Evolutionary conservation across 2,888 invertebrate species (phyloP).

Genomic region (Sinelater perroti): DNA sequence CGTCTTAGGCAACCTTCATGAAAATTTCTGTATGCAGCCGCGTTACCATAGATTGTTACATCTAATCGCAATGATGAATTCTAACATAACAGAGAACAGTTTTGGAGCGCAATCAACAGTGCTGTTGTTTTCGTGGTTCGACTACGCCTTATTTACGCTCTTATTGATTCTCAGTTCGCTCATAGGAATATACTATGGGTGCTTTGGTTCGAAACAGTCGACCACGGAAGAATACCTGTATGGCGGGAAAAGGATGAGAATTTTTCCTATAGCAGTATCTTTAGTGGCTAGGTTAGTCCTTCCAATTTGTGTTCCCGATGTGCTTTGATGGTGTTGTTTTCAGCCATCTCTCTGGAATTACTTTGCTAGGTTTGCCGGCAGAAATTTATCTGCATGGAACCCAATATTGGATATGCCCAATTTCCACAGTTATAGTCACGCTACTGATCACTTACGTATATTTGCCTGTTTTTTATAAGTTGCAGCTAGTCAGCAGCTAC

Average conservation of each 20-base stretch:
- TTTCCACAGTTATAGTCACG: slow-evolving; percentile 57
- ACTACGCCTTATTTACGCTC: slow-evolving; percentile 47
- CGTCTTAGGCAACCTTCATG: no score
- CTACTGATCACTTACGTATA: slow-evolving; percentile 55
- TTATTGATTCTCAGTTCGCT: slow-evolving; percentile 55
- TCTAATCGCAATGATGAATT: no score
- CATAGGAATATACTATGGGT: slow-evolving; percentile 61
- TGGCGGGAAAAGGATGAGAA: slow-evolving; percentile 74
- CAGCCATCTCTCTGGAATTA: slow-evolving; percentile 76
- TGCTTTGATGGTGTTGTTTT: no score
- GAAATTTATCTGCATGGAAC: slow-evolving; percentile 76
- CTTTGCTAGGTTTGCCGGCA: slow-evolving; percentile 74
- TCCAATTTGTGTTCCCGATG: no score
- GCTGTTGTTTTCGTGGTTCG: slow-evolving; percentile 30
- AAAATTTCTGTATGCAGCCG: no score
- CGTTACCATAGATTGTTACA: no score
- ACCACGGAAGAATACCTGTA: slow-evolving; percentile 73
- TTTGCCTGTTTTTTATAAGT: slow-evolving; percentile 71
- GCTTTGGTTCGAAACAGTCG: slow-evolving; percentile 66
- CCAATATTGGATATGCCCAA: slow-evolving; percentile 63
- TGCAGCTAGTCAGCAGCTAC: slow-evolving; percentile 72
- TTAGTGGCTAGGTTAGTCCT: slow-evolving; percentile 69
- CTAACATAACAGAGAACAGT: no score
- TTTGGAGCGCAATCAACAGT: no score
- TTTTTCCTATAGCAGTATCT: slow-evolving; percentile 75